These are phyloP conservation scores for Drosophila sechellia DNA, from an alignment of 1,140 invertebrate genomes.

Conservation along the genomic window DNA sequence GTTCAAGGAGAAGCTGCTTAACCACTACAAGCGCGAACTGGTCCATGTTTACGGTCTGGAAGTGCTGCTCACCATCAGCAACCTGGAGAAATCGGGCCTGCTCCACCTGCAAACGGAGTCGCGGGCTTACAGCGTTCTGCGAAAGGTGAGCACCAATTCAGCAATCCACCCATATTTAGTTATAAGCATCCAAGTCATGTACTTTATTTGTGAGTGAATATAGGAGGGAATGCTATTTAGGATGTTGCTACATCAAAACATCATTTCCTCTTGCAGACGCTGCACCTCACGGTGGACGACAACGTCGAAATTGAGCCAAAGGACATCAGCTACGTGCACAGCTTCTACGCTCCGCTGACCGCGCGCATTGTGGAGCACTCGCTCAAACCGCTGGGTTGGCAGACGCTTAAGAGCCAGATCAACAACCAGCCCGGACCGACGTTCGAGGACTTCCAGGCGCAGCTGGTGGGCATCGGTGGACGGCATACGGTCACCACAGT, in stretches of 20 bases:
- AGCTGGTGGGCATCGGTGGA: constrained; percentile 85
- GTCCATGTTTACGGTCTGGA: constrained; percentile 96
- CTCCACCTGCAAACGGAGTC: constrained; percentile 90
- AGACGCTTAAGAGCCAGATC: constrained; percentile 86
- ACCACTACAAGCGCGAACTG: constrained; percentile 97
- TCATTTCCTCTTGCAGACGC: constrained; percentile 85
- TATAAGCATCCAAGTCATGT: too few species aligned
- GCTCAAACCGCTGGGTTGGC: constrained; percentile 89
- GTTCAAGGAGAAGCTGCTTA: constrained; percentile 94
- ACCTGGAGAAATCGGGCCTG: constrained; percentile 95
- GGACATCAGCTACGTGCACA: constrained; percentile 97
- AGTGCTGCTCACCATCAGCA: constrained; percentile 92
- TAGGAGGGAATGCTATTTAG: too few species aligned
- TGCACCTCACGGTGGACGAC: constrained; percentile 94
- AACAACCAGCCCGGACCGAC: constrained; percentile 87
- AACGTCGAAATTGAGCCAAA: constrained; percentile 92
- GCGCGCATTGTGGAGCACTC: constrained; percentile 94
- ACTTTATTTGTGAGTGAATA: too few species aligned
- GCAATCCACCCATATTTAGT: not conserved
- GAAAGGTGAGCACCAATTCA: constrained; percentile 86
- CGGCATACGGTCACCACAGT: constrained; percentile 86
- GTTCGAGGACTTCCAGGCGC: constrained; percentile 87
- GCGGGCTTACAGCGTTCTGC: constrained; percentile 89
- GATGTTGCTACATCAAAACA: not conserved
- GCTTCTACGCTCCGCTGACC: constrained; percentile 97